Base-by-base conservation (phyloP, 2,888 invertebrate species). In the Petrolisthes manimaculis region DNA sequence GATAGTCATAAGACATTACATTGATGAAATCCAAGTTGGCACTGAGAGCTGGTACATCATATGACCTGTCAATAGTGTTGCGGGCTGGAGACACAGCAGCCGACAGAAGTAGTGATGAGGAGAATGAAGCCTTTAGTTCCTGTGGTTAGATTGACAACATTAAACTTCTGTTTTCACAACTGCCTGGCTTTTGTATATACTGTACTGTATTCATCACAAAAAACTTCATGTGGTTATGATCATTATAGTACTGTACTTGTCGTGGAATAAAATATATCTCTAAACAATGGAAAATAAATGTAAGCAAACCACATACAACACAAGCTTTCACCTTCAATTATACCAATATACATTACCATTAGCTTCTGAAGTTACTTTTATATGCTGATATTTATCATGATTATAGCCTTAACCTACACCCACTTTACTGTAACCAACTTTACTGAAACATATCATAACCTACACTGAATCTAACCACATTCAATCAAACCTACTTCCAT, bases 81-180 rank as follows among this genome's bases (percentile, higher is more conserved):
- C 97, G 96, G 92, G 98, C 97, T 0, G 98, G 97, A 0, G 97
- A 97, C 78, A 98, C 94, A 0, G 97, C 96, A 0, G 97, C 95
- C 0, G 97, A 96, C 56, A 98, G 93, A 75, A 95, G 94, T 92
- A 97, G 94, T n/a, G 94, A 95, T 2, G 95, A 95, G 24, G 93
- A 94, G 91, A 96, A 95, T 77, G 95, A 95, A 90, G 93, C 93
- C 54, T 95, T 94, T 89, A 96, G 92, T 93, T 96, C 96, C 95
- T 95, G 92, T 37, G 86, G n/a, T 61, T 61, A 18, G 9, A 37
- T 37, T 37, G 37, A 37, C 37, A 37, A 37, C 37, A 37, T 37
- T 37, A 37, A 37, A 37, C 37, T 37, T 37, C 37, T 37, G 37
- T 37, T 37, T 37, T 37, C 37, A 37, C 37, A 37, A 37, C 37